Evolutionary conservation across 1,140 invertebrate genomes (phyloP).

Genomic region (Neomicropteryx cornuta): DNA sequence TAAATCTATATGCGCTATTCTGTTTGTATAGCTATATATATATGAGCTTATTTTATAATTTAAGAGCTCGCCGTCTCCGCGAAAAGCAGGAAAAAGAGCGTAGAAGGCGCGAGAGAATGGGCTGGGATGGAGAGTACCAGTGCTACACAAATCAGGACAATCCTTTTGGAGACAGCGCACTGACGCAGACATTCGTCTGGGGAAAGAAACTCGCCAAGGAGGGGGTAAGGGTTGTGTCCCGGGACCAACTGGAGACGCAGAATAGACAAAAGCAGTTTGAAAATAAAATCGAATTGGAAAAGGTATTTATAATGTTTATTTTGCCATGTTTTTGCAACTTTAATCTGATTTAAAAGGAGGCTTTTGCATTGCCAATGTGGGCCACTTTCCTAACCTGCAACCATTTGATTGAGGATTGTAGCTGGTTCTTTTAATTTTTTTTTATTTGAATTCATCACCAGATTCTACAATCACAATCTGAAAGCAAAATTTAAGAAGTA

Average conservation of each 20-base stretch:
- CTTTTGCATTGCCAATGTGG: too few species aligned
- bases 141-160: constrained; percentile 98
- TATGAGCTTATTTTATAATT: constrained; percentile 6
- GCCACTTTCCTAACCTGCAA: too few species aligned
- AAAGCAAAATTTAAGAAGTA: too few species aligned
- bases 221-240: constrained; percentile 67
- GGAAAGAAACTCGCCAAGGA: constrained; percentile 93
- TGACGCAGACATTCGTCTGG: constrained; percentile 87
- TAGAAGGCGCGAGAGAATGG: constrained; percentile 80
- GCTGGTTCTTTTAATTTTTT: too few species aligned
- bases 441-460: too few species aligned
- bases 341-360: too few species aligned
- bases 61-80: constrained; percentile 62
- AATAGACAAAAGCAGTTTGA: constrained; percentile 84
- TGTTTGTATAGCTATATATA: constrained; percentile 3
- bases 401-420: too few species aligned
- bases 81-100: constrained; percentile 92
- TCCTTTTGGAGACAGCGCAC: constrained; percentile 94
- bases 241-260: constrained; percentile 75
- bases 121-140: constrained; percentile 92
- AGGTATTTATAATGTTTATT: constrained; percentile 48
- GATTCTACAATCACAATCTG: too few species aligned
- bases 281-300: constrained; percentile 80
- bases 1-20: too few species aligned
- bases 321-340: too few species aligned